These are phyloP conservation scores for Sprattus sprattus DNA, from an alignment of 2,113 vertebrate species.

Conservation along the genomic window DNA sequence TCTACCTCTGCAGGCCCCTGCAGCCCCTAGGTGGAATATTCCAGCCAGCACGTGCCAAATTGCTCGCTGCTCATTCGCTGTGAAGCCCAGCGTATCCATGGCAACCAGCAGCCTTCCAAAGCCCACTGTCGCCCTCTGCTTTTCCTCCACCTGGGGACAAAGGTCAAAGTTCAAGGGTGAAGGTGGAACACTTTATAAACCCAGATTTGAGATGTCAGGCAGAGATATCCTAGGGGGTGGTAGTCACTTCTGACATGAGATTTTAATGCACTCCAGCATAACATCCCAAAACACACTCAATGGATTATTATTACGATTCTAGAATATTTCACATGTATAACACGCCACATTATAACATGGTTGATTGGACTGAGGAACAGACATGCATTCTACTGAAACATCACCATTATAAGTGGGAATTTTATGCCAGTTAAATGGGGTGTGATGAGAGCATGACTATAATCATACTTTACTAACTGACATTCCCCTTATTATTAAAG, in stretches of 20 bases:
- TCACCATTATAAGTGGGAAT: background rate
- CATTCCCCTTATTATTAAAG: background rate
- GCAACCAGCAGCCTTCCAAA: slow-evolving; percentile 82
- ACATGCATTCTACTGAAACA: no score
- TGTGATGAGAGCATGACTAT: background rate
- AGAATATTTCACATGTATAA: no score
- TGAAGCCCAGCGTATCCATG: slow-evolving; percentile 84
- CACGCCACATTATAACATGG: no score
- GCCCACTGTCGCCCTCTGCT: slow-evolving; percentile 76
- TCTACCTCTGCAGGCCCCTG: slow-evolving; percentile 88
- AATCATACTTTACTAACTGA: background rate
- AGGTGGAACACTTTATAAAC: background rate
- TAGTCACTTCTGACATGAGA: no score
- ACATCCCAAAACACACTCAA: no score
- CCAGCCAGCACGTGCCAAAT: slow-evolving; percentile 86
- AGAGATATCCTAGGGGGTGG: no score
- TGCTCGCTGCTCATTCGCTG: slow-evolving; percentile 74
- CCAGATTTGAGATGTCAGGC: background rate
- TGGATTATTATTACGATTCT: no score
- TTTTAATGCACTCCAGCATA: no score
- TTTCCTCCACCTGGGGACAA: slow-evolving; percentile 83
- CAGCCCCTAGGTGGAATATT: slow-evolving; percentile 90
- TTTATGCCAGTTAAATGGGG: background rate
- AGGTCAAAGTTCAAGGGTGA: background rate
- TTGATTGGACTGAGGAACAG: no score